Evolutionary conservation across 2,797 vertebrate genomes (phyloP).

Genomic region (Thunnus albacares): DNA sequence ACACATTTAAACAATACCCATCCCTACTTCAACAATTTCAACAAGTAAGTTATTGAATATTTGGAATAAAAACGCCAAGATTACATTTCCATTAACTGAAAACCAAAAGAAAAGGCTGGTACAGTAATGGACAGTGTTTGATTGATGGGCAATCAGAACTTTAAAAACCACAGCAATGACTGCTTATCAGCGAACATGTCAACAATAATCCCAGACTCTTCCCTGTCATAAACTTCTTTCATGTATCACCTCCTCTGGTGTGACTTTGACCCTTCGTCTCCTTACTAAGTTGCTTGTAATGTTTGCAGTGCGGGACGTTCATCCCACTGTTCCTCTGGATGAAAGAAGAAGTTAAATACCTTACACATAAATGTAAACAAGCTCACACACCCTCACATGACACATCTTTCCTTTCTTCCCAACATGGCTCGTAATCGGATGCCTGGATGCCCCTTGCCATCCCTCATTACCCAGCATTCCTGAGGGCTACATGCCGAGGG

Average conservation of each 20-base stretch:
- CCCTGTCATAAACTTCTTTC: conserved; percentile 47
- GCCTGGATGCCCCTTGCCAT: conserved; percentile 72
- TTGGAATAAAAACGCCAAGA: not conserved
- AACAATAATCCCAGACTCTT: conserved; percentile 49
- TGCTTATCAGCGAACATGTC: conserved; percentile 45
- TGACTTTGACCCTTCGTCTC: conserved; percentile 49
- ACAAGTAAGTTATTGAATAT: not conserved
- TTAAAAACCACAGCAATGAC: conserved; percentile 24
- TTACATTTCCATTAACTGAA: not conserved
- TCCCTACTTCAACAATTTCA: not conserved
- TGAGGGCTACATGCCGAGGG: conserved; percentile 76
- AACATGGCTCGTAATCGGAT: conserved; percentile 77
- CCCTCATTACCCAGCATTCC: conserved; percentile 85
- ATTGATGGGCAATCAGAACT: conserved; percentile 37
- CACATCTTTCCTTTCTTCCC: conserved; percentile 75
- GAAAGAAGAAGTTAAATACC: conserved; percentile 63
- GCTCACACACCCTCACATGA: conserved; percentile 61
- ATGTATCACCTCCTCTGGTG: conserved; percentile 27
- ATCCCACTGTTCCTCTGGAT: conserved; percentile 54
- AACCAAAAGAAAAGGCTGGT: not conserved
- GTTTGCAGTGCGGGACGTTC: conserved; percentile 41
- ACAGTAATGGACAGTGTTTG: not conserved
- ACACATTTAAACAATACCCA: not conserved
- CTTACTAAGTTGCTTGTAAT: conserved; percentile 47
- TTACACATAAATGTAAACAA: conserved; percentile 69